phyloP scores from a whole-genome alignment of 2,797 vertebrate species.

The Hydrophis major region DNA sequence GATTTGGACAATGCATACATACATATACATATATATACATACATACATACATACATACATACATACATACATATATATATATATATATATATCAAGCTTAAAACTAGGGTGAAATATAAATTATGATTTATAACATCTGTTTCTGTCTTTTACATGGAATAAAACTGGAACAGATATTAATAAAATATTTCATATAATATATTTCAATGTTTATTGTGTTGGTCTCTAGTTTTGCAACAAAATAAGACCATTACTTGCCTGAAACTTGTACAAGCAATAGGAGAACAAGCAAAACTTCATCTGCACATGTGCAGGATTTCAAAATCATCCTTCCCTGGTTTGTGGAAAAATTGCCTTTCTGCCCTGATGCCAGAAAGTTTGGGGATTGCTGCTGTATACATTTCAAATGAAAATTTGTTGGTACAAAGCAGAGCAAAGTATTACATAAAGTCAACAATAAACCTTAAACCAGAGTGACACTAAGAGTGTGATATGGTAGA shows the following conservation, averaged over 20 bases:
- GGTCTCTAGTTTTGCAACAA: slow-evolving; percentile 3
- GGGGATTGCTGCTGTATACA: background rate
- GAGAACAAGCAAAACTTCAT: background rate
- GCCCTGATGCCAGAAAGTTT: background rate
- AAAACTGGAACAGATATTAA: slow-evolving; percentile 11
- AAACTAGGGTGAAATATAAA: background rate
- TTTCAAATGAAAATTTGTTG: background rate
- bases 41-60: too few relatives aligned
- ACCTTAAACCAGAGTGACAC: background rate
- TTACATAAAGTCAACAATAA: slow-evolving; percentile 13
- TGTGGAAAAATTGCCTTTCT: background rate
- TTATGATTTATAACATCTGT: background rate
- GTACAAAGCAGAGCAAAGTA: fast-evolving
- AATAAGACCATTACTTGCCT: background rate
- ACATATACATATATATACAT: background rate
- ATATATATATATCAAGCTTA: background rate
- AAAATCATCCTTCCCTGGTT: background rate
- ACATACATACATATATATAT: too few relatives aligned
- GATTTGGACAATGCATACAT: slow-evolving; percentile 32
- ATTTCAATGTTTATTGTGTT: slow-evolving; percentile 8
- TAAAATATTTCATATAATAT: background rate
- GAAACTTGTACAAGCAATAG: background rate
- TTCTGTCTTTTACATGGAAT: slow-evolving; percentile 1
- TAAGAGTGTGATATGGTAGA: slow-evolving; percentile 41
- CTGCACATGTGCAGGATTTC: background rate